phyloP scores from a whole-genome alignment of 1,140 invertebrate species.

The Varroa destructor region DNA sequence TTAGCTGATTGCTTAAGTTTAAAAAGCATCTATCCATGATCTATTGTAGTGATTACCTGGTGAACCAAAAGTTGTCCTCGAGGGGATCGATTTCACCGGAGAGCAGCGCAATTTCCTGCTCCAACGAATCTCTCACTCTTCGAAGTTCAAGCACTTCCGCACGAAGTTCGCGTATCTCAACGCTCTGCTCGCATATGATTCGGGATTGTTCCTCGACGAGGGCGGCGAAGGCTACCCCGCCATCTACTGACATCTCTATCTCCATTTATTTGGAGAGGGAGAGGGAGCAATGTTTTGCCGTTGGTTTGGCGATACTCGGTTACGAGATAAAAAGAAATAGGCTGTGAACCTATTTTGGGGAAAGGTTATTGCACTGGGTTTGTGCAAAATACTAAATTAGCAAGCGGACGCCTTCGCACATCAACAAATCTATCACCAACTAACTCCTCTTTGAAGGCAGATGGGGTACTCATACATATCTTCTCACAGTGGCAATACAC shows the following conservation, averaged over 20 bases:
- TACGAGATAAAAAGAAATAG: background rate
- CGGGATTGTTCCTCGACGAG: slow-evolving; percentile 23
- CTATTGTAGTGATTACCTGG: background rate
- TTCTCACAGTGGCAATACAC: too few relatives aligned
- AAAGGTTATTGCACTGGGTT: background rate
- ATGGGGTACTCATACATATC: too few relatives aligned
- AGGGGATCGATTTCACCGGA: slow-evolving; percentile 12
- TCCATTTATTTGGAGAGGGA: background rate
- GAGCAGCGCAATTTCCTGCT: slow-evolving; percentile 22
- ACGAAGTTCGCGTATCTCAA: slow-evolving; percentile 22
- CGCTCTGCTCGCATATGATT: slow-evolving; percentile 26
- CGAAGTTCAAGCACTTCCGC: slow-evolving; percentile 8
- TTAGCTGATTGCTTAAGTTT: too few relatives aligned
- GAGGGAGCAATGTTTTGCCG: background rate
- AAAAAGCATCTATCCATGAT: too few relatives aligned
- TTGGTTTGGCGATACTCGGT: background rate
- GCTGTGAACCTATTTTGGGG: background rate
- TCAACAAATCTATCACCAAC: background rate
- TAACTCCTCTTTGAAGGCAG: too few relatives aligned
- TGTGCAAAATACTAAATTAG: background rate
- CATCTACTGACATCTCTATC: slow-evolving; percentile 16
- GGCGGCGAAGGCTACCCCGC: slow-evolving; percentile 14
- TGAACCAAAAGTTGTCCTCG: slow-evolving; percentile 24
- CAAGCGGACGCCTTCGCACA: background rate
- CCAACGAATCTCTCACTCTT: slow-evolving; percentile 16